These are phyloP conservation scores for Melanotus villosus DNA, from an alignment of 2,888 invertebrate genomes.

Conservation along the genomic window DNA sequence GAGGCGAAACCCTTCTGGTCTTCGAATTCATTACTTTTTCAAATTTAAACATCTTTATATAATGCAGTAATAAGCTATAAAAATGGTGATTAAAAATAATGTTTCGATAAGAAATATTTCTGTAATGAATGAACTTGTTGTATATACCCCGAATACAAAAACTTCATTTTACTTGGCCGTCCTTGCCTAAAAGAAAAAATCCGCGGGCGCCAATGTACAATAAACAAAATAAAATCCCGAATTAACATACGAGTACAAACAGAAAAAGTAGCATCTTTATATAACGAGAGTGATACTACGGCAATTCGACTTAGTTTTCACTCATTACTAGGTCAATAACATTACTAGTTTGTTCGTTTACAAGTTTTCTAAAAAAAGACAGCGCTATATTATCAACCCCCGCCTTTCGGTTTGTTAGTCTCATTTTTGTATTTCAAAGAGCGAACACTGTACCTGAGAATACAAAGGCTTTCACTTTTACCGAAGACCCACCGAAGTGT, in stretches of 20 bases:
- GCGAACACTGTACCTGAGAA: slow-evolving; percentile 25
- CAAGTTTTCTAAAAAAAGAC: slow-evolving; percentile 31
- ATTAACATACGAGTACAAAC: slow-evolving; percentile 33
- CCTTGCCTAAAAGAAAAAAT: no score
- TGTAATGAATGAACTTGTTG: no score
- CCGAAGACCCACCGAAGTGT: slow-evolving; percentile 48
- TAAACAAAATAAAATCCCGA: slow-evolving; percentile 5
- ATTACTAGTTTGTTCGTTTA: background rate
- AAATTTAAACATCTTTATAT: no score
- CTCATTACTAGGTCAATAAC: slow-evolving; percentile 44
- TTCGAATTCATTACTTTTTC: no score
- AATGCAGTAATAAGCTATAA: no score
- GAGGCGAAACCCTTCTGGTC: no score
- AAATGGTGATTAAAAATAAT: no score
- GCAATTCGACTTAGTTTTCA: slow-evolving; percentile 34
- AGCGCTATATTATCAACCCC: slow-evolving; percentile 7
- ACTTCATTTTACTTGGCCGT: no score
- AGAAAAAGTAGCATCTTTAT: slow-evolving; percentile 5
- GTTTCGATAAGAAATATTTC: no score
- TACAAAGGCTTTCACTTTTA: slow-evolving; percentile 55
- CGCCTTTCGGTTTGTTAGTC: slow-evolving; percentile 27
- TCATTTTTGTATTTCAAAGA: slow-evolving; percentile 27
- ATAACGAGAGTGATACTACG: slow-evolving; percentile 2
- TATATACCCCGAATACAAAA: no score
- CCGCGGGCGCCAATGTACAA: no score